These are phyloP conservation scores for Cephalopachus bancanus DNA, from an alignment of 2,797 vertebrate species.

Conservation along the genomic window DNA sequence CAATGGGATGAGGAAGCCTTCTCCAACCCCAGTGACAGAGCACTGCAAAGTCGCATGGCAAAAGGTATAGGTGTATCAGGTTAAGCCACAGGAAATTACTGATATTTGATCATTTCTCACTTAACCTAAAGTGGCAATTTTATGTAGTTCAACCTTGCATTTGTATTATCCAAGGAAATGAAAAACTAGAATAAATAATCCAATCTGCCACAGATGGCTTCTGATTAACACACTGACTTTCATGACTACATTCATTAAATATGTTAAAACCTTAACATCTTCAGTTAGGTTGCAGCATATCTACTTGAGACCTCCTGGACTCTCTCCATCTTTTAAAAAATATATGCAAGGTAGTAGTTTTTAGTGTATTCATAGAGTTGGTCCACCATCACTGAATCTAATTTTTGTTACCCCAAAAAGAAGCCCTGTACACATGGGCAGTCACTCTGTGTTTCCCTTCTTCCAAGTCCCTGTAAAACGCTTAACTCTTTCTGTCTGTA, in stretches of 20 bases:
- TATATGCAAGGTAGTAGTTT: not conserved
- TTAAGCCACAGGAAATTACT: slow-evolving; percentile 28
- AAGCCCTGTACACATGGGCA: not conserved
- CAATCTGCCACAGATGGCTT: slow-evolving; percentile 24
- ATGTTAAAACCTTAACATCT: not conserved
- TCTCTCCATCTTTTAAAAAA: not conserved
- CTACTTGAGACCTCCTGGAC: not conserved
- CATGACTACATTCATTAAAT: not conserved
- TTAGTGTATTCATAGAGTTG: not conserved
- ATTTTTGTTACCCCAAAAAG: not conserved
- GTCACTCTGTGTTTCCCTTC: not conserved
- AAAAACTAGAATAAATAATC: slow-evolving; percentile 39
- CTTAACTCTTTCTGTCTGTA: not conserved
- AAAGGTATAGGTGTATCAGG: not conserved
- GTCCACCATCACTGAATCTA: not conserved
- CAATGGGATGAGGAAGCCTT: too few relatives aligned
- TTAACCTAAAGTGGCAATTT: not conserved
- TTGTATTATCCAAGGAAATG: not conserved
- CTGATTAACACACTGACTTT: not conserved
- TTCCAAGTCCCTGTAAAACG: not conserved
- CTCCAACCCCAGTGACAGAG: fast-evolving
- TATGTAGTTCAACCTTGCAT: not conserved
- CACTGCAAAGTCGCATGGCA: not conserved
- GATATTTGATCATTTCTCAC: not conserved
- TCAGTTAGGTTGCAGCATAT: not conserved